phyloP scores from a whole-genome alignment of 2,888 invertebrate genomes.

The Osedax fenrisi region DNA sequence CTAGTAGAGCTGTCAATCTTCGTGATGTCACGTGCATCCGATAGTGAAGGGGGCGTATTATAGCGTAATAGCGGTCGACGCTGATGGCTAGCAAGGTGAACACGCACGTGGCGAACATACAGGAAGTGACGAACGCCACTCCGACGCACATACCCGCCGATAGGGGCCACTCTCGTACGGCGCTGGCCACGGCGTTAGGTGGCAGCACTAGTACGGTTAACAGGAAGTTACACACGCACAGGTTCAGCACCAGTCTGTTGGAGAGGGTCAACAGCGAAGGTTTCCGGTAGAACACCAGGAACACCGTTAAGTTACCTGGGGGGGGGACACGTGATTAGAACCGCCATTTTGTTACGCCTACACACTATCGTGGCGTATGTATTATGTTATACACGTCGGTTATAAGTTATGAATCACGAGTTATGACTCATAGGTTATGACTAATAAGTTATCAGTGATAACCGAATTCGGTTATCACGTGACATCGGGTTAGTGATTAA shows the following conservation, averaged over 20 bases:
- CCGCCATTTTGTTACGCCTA: no score
- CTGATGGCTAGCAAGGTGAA: constrained; percentile 59
- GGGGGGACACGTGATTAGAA: constrained; percentile 54
- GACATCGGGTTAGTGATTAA: no score
- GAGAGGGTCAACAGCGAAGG: constrained; percentile 66
- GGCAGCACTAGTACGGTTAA: constrained; percentile 52
- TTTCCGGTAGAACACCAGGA: constrained; percentile 64
- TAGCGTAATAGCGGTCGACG: constrained; percentile 60
- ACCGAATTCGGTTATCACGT: no score
- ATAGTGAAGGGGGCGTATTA: constrained; percentile 59
- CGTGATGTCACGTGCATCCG: constrained; percentile 54
- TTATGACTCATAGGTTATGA: not conserved
- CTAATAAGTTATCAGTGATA: no score
- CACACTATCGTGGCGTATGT: no score
- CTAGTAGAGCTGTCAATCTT: constrained; percentile 51
- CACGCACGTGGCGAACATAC: constrained; percentile 55
- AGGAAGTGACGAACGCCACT: constrained; percentile 59
- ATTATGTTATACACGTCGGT: no score
- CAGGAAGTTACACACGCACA: constrained; percentile 53
- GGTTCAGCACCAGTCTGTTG: constrained; percentile 59
- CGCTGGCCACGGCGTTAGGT: constrained; percentile 45
- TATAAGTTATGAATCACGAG: no score
- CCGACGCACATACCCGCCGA: constrained; percentile 52
- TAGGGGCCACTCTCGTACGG: constrained; percentile 45
- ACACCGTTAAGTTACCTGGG: constrained; percentile 62